Conservation (phyloP, 2,888 invertebrate species). For the Sinopyrophorus schimmeli region DNA sequence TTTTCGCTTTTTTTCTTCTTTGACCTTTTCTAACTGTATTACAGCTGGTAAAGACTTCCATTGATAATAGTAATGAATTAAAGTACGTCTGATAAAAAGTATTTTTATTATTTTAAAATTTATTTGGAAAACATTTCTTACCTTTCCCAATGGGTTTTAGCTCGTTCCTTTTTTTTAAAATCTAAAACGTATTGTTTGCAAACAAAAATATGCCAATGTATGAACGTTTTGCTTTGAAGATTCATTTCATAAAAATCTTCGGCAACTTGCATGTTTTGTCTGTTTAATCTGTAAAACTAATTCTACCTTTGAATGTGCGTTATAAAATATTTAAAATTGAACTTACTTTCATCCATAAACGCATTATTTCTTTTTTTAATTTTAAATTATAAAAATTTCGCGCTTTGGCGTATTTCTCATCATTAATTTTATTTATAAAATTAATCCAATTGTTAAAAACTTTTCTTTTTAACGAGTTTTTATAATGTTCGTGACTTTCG, state of each 20-base stretch:
- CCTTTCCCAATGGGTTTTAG: constrained; percentile 58
- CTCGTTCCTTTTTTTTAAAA: constrained; percentile 46
- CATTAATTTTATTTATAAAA: constrained; percentile 39
- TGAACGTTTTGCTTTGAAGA: constrained; percentile 45
- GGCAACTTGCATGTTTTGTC: constrained; percentile 68
- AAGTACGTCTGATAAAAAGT: constrained; percentile 45
- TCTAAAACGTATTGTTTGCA: constrained; percentile 42
- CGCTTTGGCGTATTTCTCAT: constrained; percentile 61
- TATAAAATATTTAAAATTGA: constrained; percentile 4
- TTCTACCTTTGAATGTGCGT: background rate
- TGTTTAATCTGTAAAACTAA: constrained; percentile 44
- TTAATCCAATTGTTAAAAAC: constrained; percentile 38
- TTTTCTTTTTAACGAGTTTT: constrained; percentile 37
- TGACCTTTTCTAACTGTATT: constrained; percentile 66
- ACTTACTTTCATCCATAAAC: constrained; percentile 58
- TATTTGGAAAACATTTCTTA: constrained; percentile 34
- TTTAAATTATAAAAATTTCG: constrained; percentile 60
- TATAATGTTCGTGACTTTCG: constrained; percentile 42
- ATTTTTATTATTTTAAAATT: background rate
- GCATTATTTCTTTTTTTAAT: constrained; percentile 56
- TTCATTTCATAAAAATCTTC: constrained; percentile 69
- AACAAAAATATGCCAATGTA: constrained; percentile 45
- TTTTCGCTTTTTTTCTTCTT: constrained; percentile 67
- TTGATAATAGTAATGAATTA: constrained; percentile 56
- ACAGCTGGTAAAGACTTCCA: constrained; percentile 70